Evolutionary conservation across 1,140 invertebrate genomes (phyloP).

Genomic region (Drosophila suzukii): DNA sequence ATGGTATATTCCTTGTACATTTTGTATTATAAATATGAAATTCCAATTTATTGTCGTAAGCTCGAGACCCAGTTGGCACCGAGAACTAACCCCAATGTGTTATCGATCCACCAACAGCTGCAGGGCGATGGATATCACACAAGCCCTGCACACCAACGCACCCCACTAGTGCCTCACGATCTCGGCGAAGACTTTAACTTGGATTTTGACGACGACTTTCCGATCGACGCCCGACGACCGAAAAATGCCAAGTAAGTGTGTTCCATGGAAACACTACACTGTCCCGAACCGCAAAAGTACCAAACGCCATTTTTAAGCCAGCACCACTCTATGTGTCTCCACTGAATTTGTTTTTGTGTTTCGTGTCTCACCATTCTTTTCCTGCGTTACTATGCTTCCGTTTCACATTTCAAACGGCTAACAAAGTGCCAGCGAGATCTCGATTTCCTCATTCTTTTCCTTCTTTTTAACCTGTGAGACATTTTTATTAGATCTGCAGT

Average conservation of each 20-base stretch:
- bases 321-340: conserved; percentile 21
- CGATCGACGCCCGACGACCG: conserved; percentile 85
- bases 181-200: conserved; percentile 85
- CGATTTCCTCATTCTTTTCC: background rate
- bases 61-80: background rate
- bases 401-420: conserved; percentile 3
- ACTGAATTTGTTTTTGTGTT: conserved; percentile 42
- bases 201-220: conserved; percentile 85
- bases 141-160: conserved; percentile 90
- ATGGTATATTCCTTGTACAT: conserved; percentile 5
- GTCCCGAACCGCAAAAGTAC: background rate
- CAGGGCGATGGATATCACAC: conserved; percentile 93
- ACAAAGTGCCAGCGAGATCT: conserved; percentile 1
- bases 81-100: conserved; percentile 3
- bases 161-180: conserved; percentile 88
- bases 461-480: background rate
- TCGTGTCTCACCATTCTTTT: conserved; percentile 23
- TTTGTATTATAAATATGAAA: conserved; percentile 32
- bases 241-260: conserved; percentile 95
- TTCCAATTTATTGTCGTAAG: conserved; percentile 78
- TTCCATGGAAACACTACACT: conserved; percentile 44
- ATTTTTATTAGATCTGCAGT: conserved; percentile 5
- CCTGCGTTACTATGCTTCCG: conserved; percentile 11
- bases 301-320: background rate
- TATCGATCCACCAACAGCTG: conserved; percentile 85